Percentiles rank a stretch among this genome's conserved stretches.
Conservation (phyloP, 2,113 vertebrate species). For the Lycocorax pyrrhopterus region DNA sequence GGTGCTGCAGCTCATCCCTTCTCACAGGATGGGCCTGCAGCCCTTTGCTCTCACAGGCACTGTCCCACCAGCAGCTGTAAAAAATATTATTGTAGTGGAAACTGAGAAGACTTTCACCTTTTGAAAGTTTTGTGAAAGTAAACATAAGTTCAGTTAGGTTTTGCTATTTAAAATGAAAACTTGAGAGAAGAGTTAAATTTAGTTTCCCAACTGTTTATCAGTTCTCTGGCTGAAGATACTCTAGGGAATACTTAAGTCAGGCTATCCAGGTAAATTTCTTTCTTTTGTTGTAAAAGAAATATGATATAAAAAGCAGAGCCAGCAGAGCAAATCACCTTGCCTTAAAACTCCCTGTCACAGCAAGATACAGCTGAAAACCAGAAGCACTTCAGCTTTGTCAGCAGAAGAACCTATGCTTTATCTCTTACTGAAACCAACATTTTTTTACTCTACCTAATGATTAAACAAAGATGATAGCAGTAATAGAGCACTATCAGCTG, state of each 20-base stretch:
- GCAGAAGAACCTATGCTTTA: not conserved
- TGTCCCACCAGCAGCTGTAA: not conserved
- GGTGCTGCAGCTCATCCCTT: not conserved
- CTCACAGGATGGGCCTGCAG: not conserved
- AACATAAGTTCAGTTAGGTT: not conserved
- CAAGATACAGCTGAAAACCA: not conserved
- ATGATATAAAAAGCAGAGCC: not conserved
- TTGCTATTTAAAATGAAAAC: not conserved
- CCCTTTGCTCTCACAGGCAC: not conserved
- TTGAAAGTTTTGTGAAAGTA: not conserved
- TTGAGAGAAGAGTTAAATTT: not conserved
- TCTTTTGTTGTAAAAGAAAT: not conserved
- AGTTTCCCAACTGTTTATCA: not conserved
- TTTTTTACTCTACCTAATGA: not conserved
- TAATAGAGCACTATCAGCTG: not conserved
- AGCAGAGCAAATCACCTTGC: not conserved
- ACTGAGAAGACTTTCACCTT: not conserved
- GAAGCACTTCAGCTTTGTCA: not conserved
- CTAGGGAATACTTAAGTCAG: not conserved
- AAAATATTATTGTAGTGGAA: not conserved
- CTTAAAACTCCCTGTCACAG: not conserved
- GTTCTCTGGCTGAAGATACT: not conserved
- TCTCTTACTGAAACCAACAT: not conserved
- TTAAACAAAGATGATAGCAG: slow-evolving; percentile 13
- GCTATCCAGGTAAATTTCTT: not conserved